phyloP scores from a whole-genome alignment of 2,888 invertebrate species.

The Gandaritis pyraliata region DNA sequence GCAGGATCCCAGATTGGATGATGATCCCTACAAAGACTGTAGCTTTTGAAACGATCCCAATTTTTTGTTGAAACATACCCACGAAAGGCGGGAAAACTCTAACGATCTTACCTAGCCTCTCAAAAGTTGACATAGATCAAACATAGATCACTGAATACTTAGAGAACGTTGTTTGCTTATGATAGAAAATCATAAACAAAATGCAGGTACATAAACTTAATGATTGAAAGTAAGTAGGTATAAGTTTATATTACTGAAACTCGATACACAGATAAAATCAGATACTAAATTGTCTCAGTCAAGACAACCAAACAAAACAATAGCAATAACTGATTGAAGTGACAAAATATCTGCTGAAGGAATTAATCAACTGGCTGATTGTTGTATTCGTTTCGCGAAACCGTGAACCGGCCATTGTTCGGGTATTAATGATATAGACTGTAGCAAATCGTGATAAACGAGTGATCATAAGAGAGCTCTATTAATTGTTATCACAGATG shows the following conservation, averaged over 20 bases:
- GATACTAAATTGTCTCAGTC: constrained; percentile 25
- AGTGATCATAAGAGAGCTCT: constrained; percentile 64
- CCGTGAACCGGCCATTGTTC: constrained; percentile 75
- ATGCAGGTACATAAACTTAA: not conserved
- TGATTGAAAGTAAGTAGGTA: constrained; percentile 6
- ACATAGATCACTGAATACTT: too few species aligned
- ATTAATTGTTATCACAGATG: constrained; percentile 61
- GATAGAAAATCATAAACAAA: too few species aligned
- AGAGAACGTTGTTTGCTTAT: too few species aligned
- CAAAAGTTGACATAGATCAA: too few species aligned
- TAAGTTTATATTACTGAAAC: constrained; percentile 26
- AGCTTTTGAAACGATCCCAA: too few species aligned
- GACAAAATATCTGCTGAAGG: constrained; percentile 46
- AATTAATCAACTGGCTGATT: constrained; percentile 56
- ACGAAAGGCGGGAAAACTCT: too few species aligned
- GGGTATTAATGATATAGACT: constrained; percentile 68
- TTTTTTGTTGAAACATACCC: too few species aligned
- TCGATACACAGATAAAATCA: constrained; percentile 25
- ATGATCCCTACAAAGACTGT: too few species aligned
- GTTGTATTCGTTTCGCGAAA: constrained; percentile 71
- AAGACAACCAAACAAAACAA: constrained; percentile 35
- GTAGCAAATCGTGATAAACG: constrained; percentile 68
- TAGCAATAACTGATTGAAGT: constrained; percentile 41
- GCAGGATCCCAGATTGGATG: too few species aligned
- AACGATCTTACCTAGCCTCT: too few species aligned